Evolutionary conservation across 2,113 vertebrate genomes (phyloP), one percentile per base, ranked within the genome.

Genomic region (Sturnus vulgaris): DNA sequence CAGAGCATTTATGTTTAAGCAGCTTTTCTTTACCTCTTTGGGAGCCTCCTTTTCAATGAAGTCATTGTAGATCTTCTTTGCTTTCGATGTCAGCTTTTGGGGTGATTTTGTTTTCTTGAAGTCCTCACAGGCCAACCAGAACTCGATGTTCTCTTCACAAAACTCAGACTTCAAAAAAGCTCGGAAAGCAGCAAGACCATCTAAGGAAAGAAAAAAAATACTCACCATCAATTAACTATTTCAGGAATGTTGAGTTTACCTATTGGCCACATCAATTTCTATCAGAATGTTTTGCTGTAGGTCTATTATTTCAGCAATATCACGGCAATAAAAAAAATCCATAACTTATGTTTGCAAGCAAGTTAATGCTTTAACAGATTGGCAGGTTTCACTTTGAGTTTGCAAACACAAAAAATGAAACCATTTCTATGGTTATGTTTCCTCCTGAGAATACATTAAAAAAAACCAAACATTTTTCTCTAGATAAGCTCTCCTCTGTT

Each of bases 61-160:
- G 86, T 99, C 98, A 42, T 98, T 98, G 63, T 98, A 99, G 88
- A 99, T 99, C 89, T 96, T 98, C 91, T 97, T 98, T 72, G 99
- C 99, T 92, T 98, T 99, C 0, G 97, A 97, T 35, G 86, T 96
- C 82, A 98, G 90, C 50, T 99, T 98, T 87, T 97, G 97, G 24
- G 97, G 97, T 5, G 98, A 98, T 11, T 98, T 98, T 0, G 86
- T 98, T 79, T 98, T 99, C 91, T 98, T 99, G 95, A 98, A 99
- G n/a, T 99, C 98, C 88, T 99, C 98, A 12, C 99, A 99, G 47
- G 98, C 98, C 64, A 98, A 64, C 99, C 99, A 99, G 98, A 99
- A 99, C 64, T 98, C 98, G 0, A 99, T 98, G 95, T 99, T 99
- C 96, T 99, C 99, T 87, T 99, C 97, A 4, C 99, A 99, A 97